phyloP scores from a whole-genome alignment of 2,888 invertebrate species.

The Cremastobaeus sp. region DNA sequence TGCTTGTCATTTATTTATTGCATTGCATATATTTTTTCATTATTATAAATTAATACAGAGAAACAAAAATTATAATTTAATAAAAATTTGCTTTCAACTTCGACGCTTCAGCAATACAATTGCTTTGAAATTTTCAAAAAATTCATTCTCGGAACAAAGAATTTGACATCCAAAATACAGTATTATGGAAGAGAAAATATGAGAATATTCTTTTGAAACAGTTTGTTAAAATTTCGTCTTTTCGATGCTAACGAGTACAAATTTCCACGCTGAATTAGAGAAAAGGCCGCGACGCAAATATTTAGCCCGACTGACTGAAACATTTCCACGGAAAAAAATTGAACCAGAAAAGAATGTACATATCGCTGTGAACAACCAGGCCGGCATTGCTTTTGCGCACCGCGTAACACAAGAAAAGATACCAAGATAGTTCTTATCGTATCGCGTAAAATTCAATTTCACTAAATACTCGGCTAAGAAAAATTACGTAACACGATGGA shows the following conservation, averaged over 20 bases:
- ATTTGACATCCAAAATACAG: constrained; percentile 34
- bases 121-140: constrained; percentile 7
- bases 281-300: constrained; percentile 44
- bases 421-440: constrained; percentile 70
- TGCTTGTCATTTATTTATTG: constrained; percentile 54
- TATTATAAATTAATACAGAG: constrained; percentile 48
- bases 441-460: constrained; percentile 72
- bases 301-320: constrained; percentile 42
- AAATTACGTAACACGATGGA: constrained; percentile 69
- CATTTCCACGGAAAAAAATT: constrained; percentile 26
- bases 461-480: constrained; percentile 69
- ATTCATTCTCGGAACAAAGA: constrained; percentile 23
- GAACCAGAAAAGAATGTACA: constrained; percentile 24
- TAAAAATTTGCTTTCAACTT: constrained; percentile 28
- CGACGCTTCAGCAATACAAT: constrained; percentile 36
- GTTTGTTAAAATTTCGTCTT: constrained; percentile 1
- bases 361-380: constrained; percentile 69
- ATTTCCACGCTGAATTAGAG: constrained; percentile 27
- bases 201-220: neutral
- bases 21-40: constrained; percentile 38
- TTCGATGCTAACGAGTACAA: constrained; percentile 7
- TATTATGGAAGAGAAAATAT: constrained; percentile 13
- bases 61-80: constrained; percentile 46
- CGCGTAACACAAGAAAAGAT: constrained; percentile 72
- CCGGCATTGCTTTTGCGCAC: constrained; percentile 60